These are phyloP conservation scores for Seriola rivoliana DNA, from an alignment of 2,113 vertebrate genomes.

Conservation along the genomic window DNA sequence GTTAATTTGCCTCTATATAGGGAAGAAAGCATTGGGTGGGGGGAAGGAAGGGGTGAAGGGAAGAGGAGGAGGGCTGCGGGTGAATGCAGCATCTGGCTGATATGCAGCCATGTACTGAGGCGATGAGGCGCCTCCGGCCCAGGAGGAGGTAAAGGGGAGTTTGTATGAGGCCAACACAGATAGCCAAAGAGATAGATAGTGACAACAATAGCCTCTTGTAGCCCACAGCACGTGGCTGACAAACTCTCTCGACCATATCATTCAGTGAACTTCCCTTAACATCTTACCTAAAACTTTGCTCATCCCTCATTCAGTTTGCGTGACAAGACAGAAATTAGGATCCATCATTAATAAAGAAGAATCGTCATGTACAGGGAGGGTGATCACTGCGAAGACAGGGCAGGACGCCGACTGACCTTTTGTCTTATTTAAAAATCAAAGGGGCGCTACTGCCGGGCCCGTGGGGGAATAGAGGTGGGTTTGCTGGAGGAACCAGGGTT, in stretches of 20 bases:
- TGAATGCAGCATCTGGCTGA: constrained; percentile 69
- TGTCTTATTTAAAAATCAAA: constrained; percentile 87
- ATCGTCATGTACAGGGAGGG: constrained; percentile 34
- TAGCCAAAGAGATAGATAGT: constrained; percentile 38
- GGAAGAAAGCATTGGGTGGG: neutral
- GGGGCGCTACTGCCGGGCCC: constrained; percentile 65
- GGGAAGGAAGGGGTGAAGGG: neutral
- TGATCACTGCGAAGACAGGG: constrained; percentile 48
- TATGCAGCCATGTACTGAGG: constrained; percentile 57
- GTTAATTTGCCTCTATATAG: constrained; percentile 35
- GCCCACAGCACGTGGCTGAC: constrained; percentile 29
- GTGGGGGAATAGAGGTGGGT: constrained; percentile 60
- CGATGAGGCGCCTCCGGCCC: constrained; percentile 63
- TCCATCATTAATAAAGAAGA: constrained; percentile 68
- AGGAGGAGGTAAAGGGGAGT: constrained; percentile 56
- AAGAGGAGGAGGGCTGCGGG: constrained; percentile 34
- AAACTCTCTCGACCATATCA: constrained; percentile 35
- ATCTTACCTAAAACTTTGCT: constrained; percentile 51
- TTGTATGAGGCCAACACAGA: constrained; percentile 46
- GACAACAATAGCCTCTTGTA: constrained; percentile 57
- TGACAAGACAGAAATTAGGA: constrained; percentile 54
- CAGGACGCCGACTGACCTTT: constrained; percentile 80
- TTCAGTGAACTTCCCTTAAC: constrained; percentile 31
- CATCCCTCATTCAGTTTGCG: constrained; percentile 46
- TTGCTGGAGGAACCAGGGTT: constrained; percentile 36